Percentiles rank a stretch among this genome's conserved stretches.
These are phyloP conservation scores for Conomelus anceps DNA, from an alignment of 2,888 invertebrate genomes.

Conservation along the genomic window DNA sequence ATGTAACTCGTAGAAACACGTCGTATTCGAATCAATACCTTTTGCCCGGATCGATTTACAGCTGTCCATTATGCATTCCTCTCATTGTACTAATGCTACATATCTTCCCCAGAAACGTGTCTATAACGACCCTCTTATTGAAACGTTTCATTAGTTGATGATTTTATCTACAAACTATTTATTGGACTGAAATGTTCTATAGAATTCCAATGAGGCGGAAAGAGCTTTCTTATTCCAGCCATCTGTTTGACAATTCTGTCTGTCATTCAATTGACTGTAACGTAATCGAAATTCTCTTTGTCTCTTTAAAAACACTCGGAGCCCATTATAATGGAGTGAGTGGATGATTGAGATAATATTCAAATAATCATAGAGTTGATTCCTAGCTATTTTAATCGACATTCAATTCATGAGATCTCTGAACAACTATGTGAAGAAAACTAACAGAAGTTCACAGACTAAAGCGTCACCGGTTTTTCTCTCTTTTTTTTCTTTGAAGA, in stretches of 20 bases:
- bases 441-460: background rate
- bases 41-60: background rate
- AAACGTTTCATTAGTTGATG: background rate
- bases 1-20: constrained; percentile 2
- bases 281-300: background rate
- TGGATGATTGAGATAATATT: background rate
- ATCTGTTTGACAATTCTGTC: background rate
- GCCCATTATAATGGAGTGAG: background rate
- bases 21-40: background rate
- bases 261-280: background rate
- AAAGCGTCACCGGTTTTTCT: too few species aligned
- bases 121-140: background rate
- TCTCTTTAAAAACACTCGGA: background rate
- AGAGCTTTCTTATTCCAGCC: background rate
- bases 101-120: background rate
- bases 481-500: too few species aligned
- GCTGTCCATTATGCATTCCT: background rate
- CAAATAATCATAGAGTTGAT: background rate
- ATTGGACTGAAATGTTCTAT: background rate
- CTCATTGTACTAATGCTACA: background rate
- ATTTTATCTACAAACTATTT: background rate
- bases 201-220: background rate
- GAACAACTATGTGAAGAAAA: background rate
- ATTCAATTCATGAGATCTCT: background rate
- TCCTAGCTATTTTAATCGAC: background rate